Conservation (phyloP, 2,113 vertebrate species). For the Vombatus ursinus region DNA sequence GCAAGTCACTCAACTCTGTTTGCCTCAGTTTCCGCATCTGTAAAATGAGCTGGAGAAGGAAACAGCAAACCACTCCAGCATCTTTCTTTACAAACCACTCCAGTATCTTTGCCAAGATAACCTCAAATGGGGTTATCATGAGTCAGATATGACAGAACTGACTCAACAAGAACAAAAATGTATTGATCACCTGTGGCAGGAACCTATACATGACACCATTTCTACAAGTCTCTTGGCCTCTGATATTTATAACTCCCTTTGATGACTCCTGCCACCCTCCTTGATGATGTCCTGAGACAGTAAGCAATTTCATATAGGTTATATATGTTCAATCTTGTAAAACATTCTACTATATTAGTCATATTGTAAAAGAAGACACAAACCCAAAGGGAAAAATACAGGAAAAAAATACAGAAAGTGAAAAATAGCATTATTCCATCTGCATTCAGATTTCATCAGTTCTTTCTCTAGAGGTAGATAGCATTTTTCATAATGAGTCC, state of each 20-base stretch:
- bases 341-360: background rate
- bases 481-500: background rate
- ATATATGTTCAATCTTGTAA: background rate
- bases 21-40: too few species aligned
- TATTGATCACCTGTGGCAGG: background rate
- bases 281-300: background rate
- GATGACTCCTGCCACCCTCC: too few species aligned
- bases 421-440: background rate
- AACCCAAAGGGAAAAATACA: background rate
- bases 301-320: background rate
- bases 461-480: background rate
- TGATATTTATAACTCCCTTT: background rate
- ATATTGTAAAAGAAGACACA: background rate
- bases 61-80: too few species aligned
- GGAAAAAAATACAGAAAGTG: background rate
- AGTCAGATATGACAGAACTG: background rate
- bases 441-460: background rate
- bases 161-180: background rate
- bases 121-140: background rate
- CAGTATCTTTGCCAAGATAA: background rate
- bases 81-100: background rate
- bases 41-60: too few species aligned
- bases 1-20: too few species aligned
- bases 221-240: background rate
- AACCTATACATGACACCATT: background rate